Percentiles rank a stretch among this genome's conserved stretches.
phyloP scores from a whole-genome alignment of 2,888 invertebrate species.

The Acanthosepion esculentum region DNA sequence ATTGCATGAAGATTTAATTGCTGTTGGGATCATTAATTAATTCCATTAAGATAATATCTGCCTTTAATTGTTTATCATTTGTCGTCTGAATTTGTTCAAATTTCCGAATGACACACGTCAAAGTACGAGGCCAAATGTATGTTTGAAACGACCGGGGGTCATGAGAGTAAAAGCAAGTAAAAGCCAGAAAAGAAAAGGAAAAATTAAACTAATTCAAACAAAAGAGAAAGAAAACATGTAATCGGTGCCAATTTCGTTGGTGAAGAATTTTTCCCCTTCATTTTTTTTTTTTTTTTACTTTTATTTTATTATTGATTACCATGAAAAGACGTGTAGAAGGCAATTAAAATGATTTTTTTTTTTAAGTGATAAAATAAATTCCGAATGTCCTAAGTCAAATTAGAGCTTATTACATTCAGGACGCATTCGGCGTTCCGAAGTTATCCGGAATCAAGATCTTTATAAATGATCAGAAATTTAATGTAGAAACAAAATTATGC shows the following conservation, averaged over 20 bases:
- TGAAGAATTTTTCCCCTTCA: neutral
- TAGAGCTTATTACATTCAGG: neutral
- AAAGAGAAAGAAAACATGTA: neutral
- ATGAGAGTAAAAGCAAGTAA: neutral
- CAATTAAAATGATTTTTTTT: neutral
- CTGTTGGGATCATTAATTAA: neutral
- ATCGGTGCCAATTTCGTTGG: neutral
- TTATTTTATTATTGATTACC: neutral
- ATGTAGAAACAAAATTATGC: neutral
- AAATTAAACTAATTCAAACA: neutral
- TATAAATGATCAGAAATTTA: neutral
- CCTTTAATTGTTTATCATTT: neutral
- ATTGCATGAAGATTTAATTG: neutral
- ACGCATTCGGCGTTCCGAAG: neutral
- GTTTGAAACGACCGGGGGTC: neutral
- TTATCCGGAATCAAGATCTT: neutral
- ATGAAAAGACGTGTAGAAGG: neutral
- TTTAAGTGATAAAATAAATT: neutral
- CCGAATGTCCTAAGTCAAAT: neutral
- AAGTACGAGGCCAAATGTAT: neutral
- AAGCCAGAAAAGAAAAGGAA: too few relatives aligned
- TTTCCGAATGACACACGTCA: neutral
- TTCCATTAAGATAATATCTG: conserved; percentile 1
- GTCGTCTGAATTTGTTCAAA: neutral
- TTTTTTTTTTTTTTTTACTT: neutral